A percentile compares a stretch with the other conserved stretches of the same genome.
Evolutionary conservation across 1,140 invertebrate genomes (phyloP).

Genomic region (Drosophila tristis): DNA sequence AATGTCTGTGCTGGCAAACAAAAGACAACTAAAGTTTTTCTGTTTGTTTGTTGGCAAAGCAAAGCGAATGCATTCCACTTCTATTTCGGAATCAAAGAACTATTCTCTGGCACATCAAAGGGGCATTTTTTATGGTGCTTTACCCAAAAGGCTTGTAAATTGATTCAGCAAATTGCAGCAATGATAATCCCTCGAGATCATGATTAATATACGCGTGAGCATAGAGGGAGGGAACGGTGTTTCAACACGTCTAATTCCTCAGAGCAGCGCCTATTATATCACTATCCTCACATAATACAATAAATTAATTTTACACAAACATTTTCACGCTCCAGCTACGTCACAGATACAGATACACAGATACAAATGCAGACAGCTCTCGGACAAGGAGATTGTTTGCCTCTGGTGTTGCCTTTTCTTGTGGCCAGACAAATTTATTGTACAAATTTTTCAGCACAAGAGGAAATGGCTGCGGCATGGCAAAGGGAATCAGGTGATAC

Average conservation of each 20-base stretch:
- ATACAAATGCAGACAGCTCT: conserved; percentile 1
- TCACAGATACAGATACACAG: conserved; percentile 35
- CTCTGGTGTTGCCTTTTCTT: neutral
- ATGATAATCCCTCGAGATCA: conserved; percentile 32
- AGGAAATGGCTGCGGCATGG: neutral
- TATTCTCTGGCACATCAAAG: conserved; percentile 3
- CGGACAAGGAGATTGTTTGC: neutral
- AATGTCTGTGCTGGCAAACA: neutral
- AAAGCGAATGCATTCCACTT: no score
- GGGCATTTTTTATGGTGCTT: conserved; percentile 6
- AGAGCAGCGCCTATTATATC: conserved; percentile 56
- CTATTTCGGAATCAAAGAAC: neutral
- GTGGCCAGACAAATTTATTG: conserved; percentile 39
- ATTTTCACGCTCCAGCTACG: conserved; percentile 40
- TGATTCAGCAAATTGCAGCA: conserved; percentile 56
- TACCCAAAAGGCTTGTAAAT: conserved; percentile 29
- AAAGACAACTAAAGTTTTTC: no score
- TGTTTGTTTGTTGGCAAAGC: no score
- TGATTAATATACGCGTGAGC: conserved; percentile 36
- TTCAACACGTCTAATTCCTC: conserved; percentile 61
- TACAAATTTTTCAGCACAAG: conserved; percentile 5
- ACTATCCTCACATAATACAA: conserved; percentile 76
- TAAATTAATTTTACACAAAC: conserved; percentile 73
- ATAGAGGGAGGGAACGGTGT: conserved; percentile 34
- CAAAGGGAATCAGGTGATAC: neutral